phyloP scores from a whole-genome alignment of 2,888 invertebrate species.

The Ophion slaviceki region DNA sequence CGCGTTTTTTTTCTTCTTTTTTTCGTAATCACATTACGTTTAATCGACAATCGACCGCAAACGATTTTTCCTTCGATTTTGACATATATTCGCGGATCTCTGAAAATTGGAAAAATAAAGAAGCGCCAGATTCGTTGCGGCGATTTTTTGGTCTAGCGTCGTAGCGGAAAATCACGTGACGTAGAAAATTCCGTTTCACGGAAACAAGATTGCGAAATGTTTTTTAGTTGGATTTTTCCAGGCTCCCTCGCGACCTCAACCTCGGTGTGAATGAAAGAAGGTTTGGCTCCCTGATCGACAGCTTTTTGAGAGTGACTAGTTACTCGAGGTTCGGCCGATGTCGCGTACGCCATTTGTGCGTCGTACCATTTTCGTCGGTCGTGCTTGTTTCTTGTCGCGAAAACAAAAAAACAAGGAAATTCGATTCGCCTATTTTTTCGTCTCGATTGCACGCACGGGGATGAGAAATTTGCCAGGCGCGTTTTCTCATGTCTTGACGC shows the following conservation, averaged over 20 bases:
- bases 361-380: conserved; percentile 11
- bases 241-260: not conserved
- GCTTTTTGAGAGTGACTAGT: conserved; percentile 55
- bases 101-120: conserved; percentile 12
- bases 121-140: not conserved
- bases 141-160: not conserved
- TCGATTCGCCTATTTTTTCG: conserved; percentile 5
- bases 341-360: conserved; percentile 41
- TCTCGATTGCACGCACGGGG: conserved; percentile 13
- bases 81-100: not conserved
- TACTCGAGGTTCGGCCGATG: conserved; percentile 45
- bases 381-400: not conserved
- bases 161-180: not conserved
- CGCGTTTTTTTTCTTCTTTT: not conserved
- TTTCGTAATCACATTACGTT: conserved; percentile 22
- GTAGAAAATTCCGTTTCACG: conserved; percentile 21
- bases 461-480: not conserved
- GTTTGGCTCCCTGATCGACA: conserved; percentile 37
- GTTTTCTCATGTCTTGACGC: conserved; percentile 84
- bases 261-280: not conserved
- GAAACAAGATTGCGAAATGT: conserved; percentile 18
- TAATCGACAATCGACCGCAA: not conserved
- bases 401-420: conserved; percentile 13
- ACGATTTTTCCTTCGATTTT: not conserved
- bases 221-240: not conserved